phyloP scores from a whole-genome alignment of 2,797 vertebrate genomes.

The Merluccius polli region DNA sequence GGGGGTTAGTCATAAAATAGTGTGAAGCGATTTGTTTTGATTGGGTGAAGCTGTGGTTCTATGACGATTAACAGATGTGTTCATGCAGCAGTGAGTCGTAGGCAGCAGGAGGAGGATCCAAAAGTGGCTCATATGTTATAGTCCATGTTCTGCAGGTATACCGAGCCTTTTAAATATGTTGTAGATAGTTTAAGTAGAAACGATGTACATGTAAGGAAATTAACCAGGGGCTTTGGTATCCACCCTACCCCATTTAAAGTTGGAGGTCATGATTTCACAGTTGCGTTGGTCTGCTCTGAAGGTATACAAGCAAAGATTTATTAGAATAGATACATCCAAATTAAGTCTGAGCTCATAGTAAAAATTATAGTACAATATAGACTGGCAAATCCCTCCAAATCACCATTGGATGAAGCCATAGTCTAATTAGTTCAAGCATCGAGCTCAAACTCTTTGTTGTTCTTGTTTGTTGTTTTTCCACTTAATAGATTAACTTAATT shows the following conservation, averaged over 20 bases:
- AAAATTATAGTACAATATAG: background rate
- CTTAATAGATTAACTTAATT: background rate
- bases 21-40: background rate
- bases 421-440: background rate
- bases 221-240: background rate
- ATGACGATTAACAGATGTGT: background rate
- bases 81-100: background rate
- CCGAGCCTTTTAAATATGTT: background rate
- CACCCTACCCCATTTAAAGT: background rate
- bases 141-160: background rate
- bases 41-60: background rate
- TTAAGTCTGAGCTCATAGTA: background rate
- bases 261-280: background rate
- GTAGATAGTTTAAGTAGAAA: background rate
- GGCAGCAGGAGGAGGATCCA: background rate
- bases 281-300: background rate
- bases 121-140: background rate
- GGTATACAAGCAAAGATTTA: too few relatives aligned
- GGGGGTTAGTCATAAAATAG: background rate
- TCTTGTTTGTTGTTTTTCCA: too few relatives aligned
- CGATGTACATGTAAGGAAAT: background rate
- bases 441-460: background rate
- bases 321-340: accelerated
- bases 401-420: background rate
- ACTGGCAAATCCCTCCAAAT: background rate